Base-by-base conservation (phyloP, 2,888 invertebrate species). In the Apodemia mormo region DNA sequence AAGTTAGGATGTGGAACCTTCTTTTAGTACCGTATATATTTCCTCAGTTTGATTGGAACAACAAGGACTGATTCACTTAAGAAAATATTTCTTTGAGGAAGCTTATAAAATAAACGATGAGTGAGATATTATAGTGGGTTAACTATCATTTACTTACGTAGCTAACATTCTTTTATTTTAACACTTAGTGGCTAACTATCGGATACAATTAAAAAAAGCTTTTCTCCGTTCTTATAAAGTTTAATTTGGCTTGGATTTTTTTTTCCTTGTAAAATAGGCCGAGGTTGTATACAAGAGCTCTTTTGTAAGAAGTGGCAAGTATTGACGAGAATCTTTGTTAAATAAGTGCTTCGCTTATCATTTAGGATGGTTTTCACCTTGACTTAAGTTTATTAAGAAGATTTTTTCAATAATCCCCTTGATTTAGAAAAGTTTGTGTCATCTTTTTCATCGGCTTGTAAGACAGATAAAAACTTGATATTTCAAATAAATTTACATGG, bases 271-370 rank as follows among this genome's bases (percentile, higher is more conserved):
- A 72, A 75, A 76, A 75, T 76, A 76, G 76, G 75, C 74, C 76
- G 75, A 75, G 74, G 76, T 72, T 75, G 68, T 67, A 70, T 54
- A 68, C 66, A 72, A 76, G 76, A 66, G 68, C 72, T 70, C 71
- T 76, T 66, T 67, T 68, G 67, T 67, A 70, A 75, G 76, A 71
- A 73, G 70, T 73, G 70, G 72, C 70, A 69, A 74, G 73, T 68
- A 74, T 76, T 70, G 74, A 75, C 72, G 75, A 72, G 72, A 68
- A 75, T 74, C 76, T 74, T 76, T 76, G 74, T 75, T 71, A 45
- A 69, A 70, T 74, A 72, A 72, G 69, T 71, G 71, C 70, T 75
- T 72, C 75, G 72, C 73, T 74, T 76, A 76, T 76, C 75, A 71
- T 67, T 70, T 70, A 67, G 65, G 68, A 73, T 76, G 70, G 71